A percentile compares a stretch with the other conserved stretches of the same genome.
Conservation (phyloP, 2,797 vertebrate genomes). For the Darevskia nairensis region DNA sequence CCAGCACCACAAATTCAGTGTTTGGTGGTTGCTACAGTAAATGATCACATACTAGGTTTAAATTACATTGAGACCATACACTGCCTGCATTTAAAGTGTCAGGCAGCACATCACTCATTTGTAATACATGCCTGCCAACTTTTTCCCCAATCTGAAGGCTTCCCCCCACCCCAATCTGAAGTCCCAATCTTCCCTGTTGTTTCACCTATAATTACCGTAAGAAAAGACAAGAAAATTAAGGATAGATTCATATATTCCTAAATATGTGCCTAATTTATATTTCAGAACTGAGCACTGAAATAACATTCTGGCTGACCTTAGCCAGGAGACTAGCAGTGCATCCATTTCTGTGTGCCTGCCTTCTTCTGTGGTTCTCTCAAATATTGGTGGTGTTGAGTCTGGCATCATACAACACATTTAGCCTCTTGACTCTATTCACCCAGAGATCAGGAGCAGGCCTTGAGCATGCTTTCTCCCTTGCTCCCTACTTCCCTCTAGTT, state of each 20-base stretch:
- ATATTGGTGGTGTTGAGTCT: not conserved
- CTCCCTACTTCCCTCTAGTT: not conserved
- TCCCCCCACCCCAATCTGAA: not conserved
- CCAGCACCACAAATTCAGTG: not conserved
- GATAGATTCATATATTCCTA: not conserved
- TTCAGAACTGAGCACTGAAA: not conserved
- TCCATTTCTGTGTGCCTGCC: not conserved
- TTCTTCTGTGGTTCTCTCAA: not conserved
- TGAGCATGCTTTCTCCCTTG: not conserved
- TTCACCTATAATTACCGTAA: not conserved
- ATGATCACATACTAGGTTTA: not conserved
- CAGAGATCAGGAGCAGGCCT: not conserved
- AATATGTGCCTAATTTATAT: not conserved
- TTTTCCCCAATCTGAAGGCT: not conserved
- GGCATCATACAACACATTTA: not conserved
- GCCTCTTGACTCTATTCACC: not conserved
- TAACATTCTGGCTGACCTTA: not conserved
- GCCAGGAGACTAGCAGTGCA: not conserved
- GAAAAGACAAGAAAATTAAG: not conserved
- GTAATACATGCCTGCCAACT: not conserved
- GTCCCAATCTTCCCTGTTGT: not conserved
- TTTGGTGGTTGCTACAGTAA: slow-evolving; percentile 27
- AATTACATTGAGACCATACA: not conserved
- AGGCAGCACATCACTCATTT: not conserved
- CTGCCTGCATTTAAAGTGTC: not conserved